Evolutionary conservation across 2,113 vertebrate genomes (phyloP).

Genomic region (Plecotus auritus): DNA sequence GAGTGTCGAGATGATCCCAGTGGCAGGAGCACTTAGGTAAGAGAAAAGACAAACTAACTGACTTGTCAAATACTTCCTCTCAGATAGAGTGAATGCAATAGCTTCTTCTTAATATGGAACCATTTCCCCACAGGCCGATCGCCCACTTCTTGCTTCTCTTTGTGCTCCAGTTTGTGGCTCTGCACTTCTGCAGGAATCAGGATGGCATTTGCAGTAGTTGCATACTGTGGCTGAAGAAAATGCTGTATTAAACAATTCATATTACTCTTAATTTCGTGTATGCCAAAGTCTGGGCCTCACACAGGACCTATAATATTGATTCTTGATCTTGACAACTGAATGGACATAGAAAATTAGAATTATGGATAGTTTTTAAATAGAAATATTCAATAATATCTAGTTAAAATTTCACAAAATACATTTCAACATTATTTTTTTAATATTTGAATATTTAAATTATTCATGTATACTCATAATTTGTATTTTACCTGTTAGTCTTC

Average conservation of each 20-base stretch:
- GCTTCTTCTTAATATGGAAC: neutral
- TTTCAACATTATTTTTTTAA: neutral
- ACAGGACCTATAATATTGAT: neutral
- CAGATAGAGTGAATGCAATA: neutral
- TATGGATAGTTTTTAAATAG: neutral
- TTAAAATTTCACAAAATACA: conserved; percentile 6
- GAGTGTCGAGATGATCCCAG: too few relatives aligned
- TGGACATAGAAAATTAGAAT: neutral
- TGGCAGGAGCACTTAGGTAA: neutral
- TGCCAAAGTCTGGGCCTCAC: neutral
- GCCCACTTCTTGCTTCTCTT: neutral
- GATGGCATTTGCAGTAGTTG: neutral
- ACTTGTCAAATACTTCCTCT: neutral
- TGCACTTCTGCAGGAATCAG: neutral
- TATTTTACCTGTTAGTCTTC: neutral
- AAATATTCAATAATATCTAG: neutral
- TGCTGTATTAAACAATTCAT: neutral
- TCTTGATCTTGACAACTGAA: neutral
- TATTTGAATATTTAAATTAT: neutral
- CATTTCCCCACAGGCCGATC: neutral
- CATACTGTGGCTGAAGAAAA: neutral
- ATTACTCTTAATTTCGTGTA: neutral
- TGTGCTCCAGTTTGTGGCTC: neutral
- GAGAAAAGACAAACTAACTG: neutral
- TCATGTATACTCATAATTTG: neutral